A percentile compares a stretch with the other conserved stretches of the same genome.
Evolutionary conservation across 2,113 vertebrate species (phyloP).

Genomic region (Marmota monax): DNA sequence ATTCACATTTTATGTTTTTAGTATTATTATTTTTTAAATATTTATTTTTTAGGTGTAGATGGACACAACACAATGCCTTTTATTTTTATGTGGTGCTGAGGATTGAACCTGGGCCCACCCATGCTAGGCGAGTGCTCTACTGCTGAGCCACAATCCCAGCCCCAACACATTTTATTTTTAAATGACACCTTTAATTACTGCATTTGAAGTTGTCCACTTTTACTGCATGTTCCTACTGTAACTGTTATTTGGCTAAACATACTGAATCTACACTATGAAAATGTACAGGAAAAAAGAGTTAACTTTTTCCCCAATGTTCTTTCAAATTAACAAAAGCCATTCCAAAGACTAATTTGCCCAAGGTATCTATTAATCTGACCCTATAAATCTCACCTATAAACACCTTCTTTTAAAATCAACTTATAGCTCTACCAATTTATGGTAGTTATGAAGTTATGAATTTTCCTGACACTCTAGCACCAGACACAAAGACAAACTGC

Average conservation of each 20-base stretch:
- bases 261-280: neutral
- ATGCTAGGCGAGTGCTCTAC: too few relatives aligned
- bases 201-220: neutral
- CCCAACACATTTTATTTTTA: neutral
- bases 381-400: slow-evolving; percentile 15
- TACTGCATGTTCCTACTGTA: neutral
- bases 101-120: too few relatives aligned
- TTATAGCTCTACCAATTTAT: neutral
- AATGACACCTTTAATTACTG: neutral
- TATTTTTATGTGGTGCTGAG: too few relatives aligned
- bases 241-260: neutral
- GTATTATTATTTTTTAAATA: too few relatives aligned
- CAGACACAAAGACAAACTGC: neutral
- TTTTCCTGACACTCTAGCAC: slow-evolving; percentile 24
- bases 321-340: slow-evolving; percentile 43
- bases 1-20: slow-evolving; percentile 5
- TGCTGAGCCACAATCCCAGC: too few relatives aligned
- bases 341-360: neutral
- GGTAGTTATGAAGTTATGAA: neutral
- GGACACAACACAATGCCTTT: too few relatives aligned
- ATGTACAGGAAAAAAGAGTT: neutral
- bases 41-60: too few relatives aligned
- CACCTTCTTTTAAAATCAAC: slow-evolving; percentile 32
- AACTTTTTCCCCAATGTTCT: neutral
- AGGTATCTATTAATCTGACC: neutral